Evolutionary conservation across 1,140 invertebrate genomes (phyloP).

Genomic region (Cydia splendana): DNA sequence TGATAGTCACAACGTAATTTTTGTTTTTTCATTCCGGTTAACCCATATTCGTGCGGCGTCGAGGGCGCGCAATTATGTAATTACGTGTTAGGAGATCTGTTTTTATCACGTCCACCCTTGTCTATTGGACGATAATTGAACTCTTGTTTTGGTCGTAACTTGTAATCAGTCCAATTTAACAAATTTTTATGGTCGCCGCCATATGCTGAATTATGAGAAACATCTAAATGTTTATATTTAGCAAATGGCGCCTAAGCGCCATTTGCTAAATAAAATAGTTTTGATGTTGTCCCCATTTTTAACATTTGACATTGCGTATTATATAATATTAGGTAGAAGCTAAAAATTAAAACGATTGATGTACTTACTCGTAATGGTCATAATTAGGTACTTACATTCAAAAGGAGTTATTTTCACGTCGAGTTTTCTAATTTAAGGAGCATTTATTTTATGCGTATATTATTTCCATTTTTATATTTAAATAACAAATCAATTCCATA

Average conservation of each 20-base stretch:
- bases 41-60: conserved; percentile 74
- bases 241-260: no score
- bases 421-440: no score
- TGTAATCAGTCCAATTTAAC: conserved; percentile 53
- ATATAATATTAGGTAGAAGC: not conserved
- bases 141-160: conserved; percentile 71
- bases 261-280: not conserved
- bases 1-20: conserved; percentile 47
- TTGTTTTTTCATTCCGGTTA: conserved; percentile 65
- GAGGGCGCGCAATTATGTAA: conserved; percentile 75
- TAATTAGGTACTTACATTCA: no score
- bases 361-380: no score
- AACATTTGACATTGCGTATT: not conserved
- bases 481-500: no score
- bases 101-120: conserved; percentile 79
- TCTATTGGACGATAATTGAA: conserved; percentile 75
- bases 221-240: no score
- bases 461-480: no score
- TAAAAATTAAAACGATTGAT: no score
- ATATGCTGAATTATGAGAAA: conserved; percentile 45
- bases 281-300: not conserved
- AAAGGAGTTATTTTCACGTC: no score
- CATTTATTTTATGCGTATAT: no score
- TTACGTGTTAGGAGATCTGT: conserved; percentile 78
- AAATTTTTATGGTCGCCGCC: conserved; percentile 48